These are phyloP conservation scores for Camponotus pennsylvanicus DNA, from an alignment of 1,140 invertebrate genomes.

Conservation along the genomic window DNA sequence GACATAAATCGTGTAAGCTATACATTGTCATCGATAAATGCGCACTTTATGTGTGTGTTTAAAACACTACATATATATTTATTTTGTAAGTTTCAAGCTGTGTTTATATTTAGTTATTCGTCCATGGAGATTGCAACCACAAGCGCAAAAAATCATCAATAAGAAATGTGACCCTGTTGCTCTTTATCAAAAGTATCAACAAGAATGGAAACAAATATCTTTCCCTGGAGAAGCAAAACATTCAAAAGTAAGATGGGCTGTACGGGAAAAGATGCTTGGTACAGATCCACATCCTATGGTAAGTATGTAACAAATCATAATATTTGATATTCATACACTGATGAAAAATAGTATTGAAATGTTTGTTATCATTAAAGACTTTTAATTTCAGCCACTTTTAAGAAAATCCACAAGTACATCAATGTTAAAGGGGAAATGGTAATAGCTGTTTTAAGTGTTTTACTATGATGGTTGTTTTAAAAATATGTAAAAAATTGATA, in stretches of 20 bases:
- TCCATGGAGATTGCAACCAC: conserved; percentile 82
- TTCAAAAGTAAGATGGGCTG: conserved; percentile 88
- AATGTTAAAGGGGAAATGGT: conserved; percentile 63
- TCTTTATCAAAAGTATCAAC: conserved; percentile 91
- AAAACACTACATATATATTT: neutral
- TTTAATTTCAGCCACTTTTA: conserved; percentile 76
- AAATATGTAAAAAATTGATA: neutral
- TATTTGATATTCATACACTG: neutral
- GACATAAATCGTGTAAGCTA: conserved; percentile 79
- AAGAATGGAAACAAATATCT: conserved; percentile 90
- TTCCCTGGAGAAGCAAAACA: conserved; percentile 90
- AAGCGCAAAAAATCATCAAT: conserved; percentile 71
- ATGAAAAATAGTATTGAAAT: neutral
- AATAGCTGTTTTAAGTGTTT: too few relatives aligned
- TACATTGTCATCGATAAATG: neutral
- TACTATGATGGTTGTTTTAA: neutral
- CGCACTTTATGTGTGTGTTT: too few relatives aligned
- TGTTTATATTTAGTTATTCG: conserved; percentile 84
- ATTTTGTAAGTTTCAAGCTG: conserved; percentile 15
- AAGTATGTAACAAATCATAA: conserved; percentile 52
- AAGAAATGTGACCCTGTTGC: conserved; percentile 90
- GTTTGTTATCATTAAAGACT: conserved; percentile 11
- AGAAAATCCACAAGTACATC: conserved; percentile 72
- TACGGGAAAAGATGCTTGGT: conserved; percentile 87
- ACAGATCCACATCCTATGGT: conserved; percentile 82